Evolutionary conservation across 1,140 invertebrate genomes (phyloP).

Genomic region (Drosophila lowei): DNA sequence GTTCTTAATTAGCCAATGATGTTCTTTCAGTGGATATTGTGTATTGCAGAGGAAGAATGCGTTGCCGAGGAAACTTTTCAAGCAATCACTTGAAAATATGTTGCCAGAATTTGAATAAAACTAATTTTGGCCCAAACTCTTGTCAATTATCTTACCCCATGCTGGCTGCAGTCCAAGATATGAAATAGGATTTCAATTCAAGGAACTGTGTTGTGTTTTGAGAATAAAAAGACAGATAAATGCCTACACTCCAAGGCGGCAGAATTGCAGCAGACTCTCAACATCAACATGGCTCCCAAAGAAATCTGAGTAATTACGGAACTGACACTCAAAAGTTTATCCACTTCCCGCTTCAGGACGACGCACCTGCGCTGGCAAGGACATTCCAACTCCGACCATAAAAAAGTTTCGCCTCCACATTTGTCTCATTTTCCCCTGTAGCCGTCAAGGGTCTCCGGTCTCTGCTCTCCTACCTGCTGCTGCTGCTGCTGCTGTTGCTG

Average conservation of each 20-base stretch:
- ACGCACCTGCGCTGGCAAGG: constrained; percentile 52
- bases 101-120: too few species aligned
- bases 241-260: constrained; percentile 1
- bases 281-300: constrained; percentile 24
- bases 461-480: constrained; percentile 15
- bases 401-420: constrained; percentile 59
- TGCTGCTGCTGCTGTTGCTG: not conserved
- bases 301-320: constrained; percentile 63
- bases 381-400: constrained; percentile 45
- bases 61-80: too few species aligned
- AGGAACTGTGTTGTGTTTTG: constrained; percentile 14
- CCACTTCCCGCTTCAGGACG: constrained; percentile 19
- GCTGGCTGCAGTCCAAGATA: too few species aligned
- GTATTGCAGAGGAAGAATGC: too few species aligned
- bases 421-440: constrained; percentile 62
- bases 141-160: too few species aligned
- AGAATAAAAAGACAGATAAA: constrained; percentile 27
- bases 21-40: too few species aligned
- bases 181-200: not conserved
- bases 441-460: constrained; percentile 62
- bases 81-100: too few species aligned
- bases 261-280: constrained; percentile 21
- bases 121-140: too few species aligned
- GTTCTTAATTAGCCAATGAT: too few species aligned
- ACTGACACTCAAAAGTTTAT: constrained; percentile 60